Percentiles rank a stretch among this genome's conserved stretches.
Evolutionary conservation across 2,888 invertebrate genomes (phyloP).

Genomic region (Cheilosia pagana): DNA sequence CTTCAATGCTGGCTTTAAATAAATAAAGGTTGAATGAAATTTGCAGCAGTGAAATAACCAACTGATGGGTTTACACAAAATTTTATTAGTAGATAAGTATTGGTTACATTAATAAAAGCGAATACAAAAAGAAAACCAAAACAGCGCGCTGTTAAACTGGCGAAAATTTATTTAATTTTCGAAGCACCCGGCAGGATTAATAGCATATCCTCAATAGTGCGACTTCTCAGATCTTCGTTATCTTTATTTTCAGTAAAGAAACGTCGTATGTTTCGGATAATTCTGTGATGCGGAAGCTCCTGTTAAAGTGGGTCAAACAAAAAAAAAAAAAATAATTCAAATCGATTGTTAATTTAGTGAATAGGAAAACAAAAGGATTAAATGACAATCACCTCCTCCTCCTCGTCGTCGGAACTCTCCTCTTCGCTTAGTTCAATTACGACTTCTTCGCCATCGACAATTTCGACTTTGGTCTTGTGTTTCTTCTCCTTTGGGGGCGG

Average conservation of each 20-base stretch:
- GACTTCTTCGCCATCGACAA: conserved; percentile 82
- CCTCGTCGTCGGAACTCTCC: conserved; percentile 82
- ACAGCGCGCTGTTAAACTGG: conserved; percentile 8
- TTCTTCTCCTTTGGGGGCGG: conserved; percentile 83
- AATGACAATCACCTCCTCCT: conserved; percentile 79
- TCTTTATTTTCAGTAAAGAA: conserved; percentile 83
- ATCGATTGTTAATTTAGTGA: conserved; percentile 41
- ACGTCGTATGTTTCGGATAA: conserved; percentile 85
- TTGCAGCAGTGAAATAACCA: not conserved
- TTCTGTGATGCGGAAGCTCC: conserved; percentile 87
- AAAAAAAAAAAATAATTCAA: conserved; percentile 59
- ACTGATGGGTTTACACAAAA: conserved; percentile 1
- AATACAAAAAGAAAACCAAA: conserved; percentile 54
- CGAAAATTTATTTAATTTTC: conserved; percentile 74
- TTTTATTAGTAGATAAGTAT: conserved; percentile 64
- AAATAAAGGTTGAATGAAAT: not conserved
- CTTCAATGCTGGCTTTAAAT: conserved; percentile 79
- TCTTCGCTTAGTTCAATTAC: conserved; percentile 82
- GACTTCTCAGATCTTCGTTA: conserved; percentile 81
- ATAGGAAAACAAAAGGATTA: conserved; percentile 54
- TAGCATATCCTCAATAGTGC: conserved; percentile 83
- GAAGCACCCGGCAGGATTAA: conserved; percentile 81
- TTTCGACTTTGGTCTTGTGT: conserved; percentile 83
- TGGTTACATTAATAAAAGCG: conserved; percentile 62
- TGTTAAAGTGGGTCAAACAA: conserved; percentile 77